These are phyloP conservation scores for Podilymbus podiceps DNA, from an alignment of 2,113 vertebrate genomes.

Conservation along the genomic window DNA sequence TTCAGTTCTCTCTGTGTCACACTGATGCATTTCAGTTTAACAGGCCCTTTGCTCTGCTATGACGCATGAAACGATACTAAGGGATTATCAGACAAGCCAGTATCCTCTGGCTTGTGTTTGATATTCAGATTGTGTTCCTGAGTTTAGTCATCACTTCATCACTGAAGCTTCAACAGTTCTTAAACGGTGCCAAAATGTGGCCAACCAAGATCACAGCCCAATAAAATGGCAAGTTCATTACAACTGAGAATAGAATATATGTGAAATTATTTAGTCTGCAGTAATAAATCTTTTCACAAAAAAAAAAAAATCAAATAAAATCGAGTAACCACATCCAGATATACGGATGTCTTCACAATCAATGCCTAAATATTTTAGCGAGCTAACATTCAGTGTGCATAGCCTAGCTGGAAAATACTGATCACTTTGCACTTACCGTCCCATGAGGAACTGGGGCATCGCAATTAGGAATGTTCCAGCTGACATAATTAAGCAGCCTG, in stretches of 20 bases:
- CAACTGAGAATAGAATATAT: not conserved
- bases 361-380: not conserved
- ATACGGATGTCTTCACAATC: not conserved
- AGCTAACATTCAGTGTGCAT: not conserved
- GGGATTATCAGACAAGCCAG: not conserved
- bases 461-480: constrained; percentile 90
- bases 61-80: not conserved
- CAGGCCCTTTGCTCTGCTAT: not conserved
- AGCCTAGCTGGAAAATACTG: not conserved
- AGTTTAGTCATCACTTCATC: not conserved
- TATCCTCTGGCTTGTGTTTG: not conserved
- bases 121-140: not conserved
- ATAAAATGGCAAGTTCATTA: not conserved
- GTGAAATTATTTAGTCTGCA: not conserved
- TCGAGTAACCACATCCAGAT: not conserved
- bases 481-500: constrained; percentile 89
- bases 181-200: not conserved
- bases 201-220: not conserved
- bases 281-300: not conserved
- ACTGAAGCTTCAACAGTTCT: not conserved
- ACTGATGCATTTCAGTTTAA: not conserved
- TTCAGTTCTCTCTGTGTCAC: not conserved
- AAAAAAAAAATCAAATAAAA: not conserved
- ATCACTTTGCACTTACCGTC: constrained; percentile 76
- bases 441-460: constrained; percentile 92